Evolutionary conservation across 2,888 invertebrate species (phyloP).

Genomic region (Mythimna lalbum): DNA sequence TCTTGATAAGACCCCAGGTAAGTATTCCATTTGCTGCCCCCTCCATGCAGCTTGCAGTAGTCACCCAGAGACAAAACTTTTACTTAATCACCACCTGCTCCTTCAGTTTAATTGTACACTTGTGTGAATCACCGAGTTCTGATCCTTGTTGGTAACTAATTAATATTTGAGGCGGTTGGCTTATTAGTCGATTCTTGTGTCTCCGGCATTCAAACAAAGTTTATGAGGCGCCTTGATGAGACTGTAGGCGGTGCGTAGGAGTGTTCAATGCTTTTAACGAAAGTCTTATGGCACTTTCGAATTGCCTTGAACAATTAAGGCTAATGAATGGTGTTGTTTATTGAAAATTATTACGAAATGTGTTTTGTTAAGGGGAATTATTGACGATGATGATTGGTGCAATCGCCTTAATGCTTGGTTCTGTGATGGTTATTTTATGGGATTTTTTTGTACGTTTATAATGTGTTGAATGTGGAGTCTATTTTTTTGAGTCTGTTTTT

Average conservation of each 20-base stretch:
- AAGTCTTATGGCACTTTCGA: conserved; percentile 39
- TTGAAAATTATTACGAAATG: conserved; percentile 33
- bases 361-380: conserved; percentile 23
- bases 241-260: conserved; percentile 50
- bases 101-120: conserved; percentile 65
- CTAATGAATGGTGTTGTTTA: conserved; percentile 39
- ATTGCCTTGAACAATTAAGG: conserved; percentile 50
- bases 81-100: conserved; percentile 76
- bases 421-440: background rate
- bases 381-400: conserved; percentile 1
- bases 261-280: conserved; percentile 31
- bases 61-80: conserved; percentile 70
- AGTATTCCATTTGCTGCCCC: conserved; percentile 17
- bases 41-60: conserved; percentile 51
- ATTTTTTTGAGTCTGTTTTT: too few species aligned
- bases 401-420: background rate
- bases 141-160: conserved; percentile 52
- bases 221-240: conserved; percentile 43
- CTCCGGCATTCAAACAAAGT: conserved; percentile 32
- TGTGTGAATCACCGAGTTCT: conserved; percentile 60
- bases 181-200: conserved; percentile 44
- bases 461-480: background rate
- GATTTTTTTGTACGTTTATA: background rate
- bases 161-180: conserved; percentile 43
- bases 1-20: background rate